phyloP scores from a whole-genome alignment of 2,113 vertebrate genomes.

The Microcebus jonahi region DNA sequence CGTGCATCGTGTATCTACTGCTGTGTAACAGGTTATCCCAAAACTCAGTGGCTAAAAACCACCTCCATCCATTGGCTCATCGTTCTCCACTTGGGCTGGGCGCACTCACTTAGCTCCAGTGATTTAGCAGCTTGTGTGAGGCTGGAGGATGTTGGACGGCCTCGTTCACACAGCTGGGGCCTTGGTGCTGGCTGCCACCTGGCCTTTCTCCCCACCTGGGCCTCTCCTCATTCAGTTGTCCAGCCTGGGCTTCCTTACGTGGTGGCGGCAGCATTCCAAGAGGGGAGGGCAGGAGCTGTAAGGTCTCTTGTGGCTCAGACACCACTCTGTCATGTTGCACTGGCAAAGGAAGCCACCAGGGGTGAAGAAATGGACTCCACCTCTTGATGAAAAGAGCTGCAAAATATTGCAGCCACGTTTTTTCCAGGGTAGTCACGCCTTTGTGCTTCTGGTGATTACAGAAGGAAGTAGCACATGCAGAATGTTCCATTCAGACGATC shows the following conservation, averaged over 20 bases:
- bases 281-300: no score
- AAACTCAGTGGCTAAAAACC: neutral
- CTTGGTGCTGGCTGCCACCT: neutral
- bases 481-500: neutral
- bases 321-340: neutral
- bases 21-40: neutral
- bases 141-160: fast-evolving
- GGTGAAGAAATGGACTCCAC: neutral
- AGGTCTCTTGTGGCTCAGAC: neutral
- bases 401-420: neutral
- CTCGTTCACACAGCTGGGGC: neutral
- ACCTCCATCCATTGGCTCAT: neutral
- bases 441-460: neutral
- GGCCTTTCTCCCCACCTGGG: neutral
- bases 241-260: neutral
- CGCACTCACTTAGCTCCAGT: neutral
- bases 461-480: neutral
- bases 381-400: neutral
- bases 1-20: no score
- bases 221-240: neutral
- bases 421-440: neutral
- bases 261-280: neutral
- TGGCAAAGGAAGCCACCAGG: neutral
- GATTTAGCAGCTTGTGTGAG: no score
- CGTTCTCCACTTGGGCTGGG: neutral